Percentiles rank a stretch among this genome's conserved stretches.
phyloP scores from a whole-genome alignment of 2,888 invertebrate genomes.

The Chloroclystis v-ata region DNA sequence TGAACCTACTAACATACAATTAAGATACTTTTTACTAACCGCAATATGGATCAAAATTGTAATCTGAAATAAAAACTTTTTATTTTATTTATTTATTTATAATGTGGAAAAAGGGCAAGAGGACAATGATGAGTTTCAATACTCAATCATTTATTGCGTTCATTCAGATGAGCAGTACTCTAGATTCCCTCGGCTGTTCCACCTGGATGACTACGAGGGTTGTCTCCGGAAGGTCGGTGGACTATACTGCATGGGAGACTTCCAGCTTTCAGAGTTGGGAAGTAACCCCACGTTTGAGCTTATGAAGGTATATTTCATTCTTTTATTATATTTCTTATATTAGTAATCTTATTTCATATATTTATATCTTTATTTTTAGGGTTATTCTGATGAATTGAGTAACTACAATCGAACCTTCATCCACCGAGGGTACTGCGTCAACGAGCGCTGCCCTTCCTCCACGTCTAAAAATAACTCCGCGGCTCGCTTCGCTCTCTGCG shows the following conservation, averaged over 20 bases:
- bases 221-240: conserved; percentile 37
- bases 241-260: conserved; percentile 32
- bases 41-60: no score
- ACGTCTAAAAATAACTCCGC: neutral
- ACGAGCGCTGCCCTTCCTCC: conserved; percentile 20
- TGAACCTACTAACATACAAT: no score
- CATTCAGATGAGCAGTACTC: conserved; percentile 42
- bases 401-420: conserved; percentile 34
- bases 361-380: neutral
- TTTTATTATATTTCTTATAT: no score
- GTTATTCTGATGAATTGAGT: neutral
- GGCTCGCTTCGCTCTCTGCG: neutral
- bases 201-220: conserved; percentile 49
- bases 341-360: no score
- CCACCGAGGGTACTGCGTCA: conserved; percentile 35
- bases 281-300: neutral
- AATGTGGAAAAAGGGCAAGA: no score
- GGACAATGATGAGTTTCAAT: no score
- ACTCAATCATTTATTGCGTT: no score
- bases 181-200: conserved; percentile 48
- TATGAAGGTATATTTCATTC: no score
- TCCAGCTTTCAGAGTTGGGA: conserved; percentile 28
- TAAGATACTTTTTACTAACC: no score
- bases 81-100: no score
- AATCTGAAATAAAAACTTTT: no score